Percentiles rank a stretch among this genome's conserved stretches.
Conservation (phyloP, 2,888 invertebrate genomes). For the Synanthedon formicaeformis region DNA sequence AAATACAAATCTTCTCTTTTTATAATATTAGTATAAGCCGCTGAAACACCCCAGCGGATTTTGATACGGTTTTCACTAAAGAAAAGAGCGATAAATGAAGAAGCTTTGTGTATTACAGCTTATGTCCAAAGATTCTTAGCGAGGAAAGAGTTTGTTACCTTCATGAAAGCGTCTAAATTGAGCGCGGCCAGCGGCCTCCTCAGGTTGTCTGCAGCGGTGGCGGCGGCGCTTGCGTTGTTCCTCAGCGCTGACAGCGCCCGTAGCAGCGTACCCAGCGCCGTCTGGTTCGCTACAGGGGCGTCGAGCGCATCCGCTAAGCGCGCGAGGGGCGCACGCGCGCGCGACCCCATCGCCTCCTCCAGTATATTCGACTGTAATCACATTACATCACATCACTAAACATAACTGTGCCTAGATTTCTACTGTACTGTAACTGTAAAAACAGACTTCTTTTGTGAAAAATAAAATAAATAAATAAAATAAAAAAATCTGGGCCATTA, state of each 20-base stretch:
- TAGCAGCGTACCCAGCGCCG: slow-evolving; percentile 78
- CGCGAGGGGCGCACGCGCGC: slow-evolving; percentile 77
- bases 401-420: too few relatives aligned
- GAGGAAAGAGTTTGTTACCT: slow-evolving; percentile 23
- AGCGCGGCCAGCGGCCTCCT: slow-evolving; percentile 78
- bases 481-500: too few relatives aligned
- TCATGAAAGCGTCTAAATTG: slow-evolving; percentile 71
- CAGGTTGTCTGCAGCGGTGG: slow-evolving; percentile 81
- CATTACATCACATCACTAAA: too few relatives aligned
- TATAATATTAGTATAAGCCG: too few relatives aligned
- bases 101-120: background rate
- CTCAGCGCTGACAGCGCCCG: slow-evolving; percentile 77
- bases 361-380: slow-evolving; percentile 77
- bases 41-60: too few relatives aligned
- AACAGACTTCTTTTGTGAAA: too few relatives aligned
- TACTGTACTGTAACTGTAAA: too few relatives aligned
- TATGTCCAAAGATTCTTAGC: background rate
- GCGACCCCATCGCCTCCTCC: slow-evolving; percentile 78
- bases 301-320: slow-evolving; percentile 82
- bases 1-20: too few relatives aligned
- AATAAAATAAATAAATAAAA: too few relatives aligned
- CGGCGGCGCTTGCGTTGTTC: slow-evolving; percentile 81
- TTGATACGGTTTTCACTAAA: too few relatives aligned
- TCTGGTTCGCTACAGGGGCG: slow-evolving; percentile 81
- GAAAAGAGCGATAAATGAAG: too few relatives aligned